A percentile compares a stretch with the other conserved stretches of the same genome.
These are phyloP conservation scores for Nyleta sp. DNA, from an alignment of 2,888 invertebrate species.

Conservation along the genomic window DNA sequence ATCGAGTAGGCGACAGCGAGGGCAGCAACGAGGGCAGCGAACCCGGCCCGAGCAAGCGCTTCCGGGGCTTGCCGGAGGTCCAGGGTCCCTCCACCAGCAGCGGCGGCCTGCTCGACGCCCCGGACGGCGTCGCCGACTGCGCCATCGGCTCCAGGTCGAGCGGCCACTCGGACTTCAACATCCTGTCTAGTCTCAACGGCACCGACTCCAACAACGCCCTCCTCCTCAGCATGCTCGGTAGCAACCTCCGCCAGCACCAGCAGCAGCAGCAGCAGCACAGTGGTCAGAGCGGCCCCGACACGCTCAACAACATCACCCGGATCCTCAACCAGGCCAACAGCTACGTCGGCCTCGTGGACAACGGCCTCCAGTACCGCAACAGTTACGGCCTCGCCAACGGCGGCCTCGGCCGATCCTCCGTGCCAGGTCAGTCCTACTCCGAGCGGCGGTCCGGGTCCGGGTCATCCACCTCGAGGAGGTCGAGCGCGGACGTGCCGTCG, in stretches of 20 bases:
- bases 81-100: too few relatives aligned
- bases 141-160: neutral
- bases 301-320: conserved; percentile 15
- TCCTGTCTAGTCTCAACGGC: conserved; percentile 71
- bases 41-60: conserved; percentile 40
- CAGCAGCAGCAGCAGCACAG: conserved; percentile 13
- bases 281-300: neutral
- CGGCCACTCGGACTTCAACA: conserved; percentile 72
- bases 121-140: conserved; percentile 25
- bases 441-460: neutral
- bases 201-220: conserved; percentile 70
- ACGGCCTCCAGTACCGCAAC: conserved; percentile 76
- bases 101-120: conserved; percentile 4
- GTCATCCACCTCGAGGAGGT: conserved; percentile 15
- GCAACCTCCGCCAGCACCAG: conserved; percentile 50
- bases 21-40: conserved; percentile 74
- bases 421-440: conserved; percentile 59
- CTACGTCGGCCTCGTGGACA: conserved; percentile 77
- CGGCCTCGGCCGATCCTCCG: conserved; percentile 71
- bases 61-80: too few relatives aligned
- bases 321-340: conserved; percentile 17
- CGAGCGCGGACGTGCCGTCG: conserved; percentile 25
- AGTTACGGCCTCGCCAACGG: conserved; percentile 27
- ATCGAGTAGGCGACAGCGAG: conserved; percentile 40
- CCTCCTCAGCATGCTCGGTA: conserved; percentile 58